These are phyloP conservation scores for Andrena dorsata DNA, from an alignment of 2,888 invertebrate genomes.

Conservation along the genomic window DNA sequence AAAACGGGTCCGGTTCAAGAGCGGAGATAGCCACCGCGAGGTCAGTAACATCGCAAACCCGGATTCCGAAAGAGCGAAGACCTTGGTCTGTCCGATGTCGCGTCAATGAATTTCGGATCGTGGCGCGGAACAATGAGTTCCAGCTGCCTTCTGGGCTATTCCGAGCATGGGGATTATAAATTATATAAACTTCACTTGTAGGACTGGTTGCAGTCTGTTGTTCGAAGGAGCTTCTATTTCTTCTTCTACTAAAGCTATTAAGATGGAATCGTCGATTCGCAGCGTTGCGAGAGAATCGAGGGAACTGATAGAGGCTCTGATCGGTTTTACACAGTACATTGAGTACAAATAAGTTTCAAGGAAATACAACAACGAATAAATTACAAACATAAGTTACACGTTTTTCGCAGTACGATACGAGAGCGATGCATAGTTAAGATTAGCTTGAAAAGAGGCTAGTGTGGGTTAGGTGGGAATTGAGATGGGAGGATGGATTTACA, in stretches of 20 bases:
- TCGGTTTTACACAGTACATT: conserved; percentile 21
- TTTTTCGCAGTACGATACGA: conserved; percentile 7
- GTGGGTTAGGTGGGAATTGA: background rate
- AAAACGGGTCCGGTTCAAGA: conserved; percentile 18
- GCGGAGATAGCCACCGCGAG: conserved; percentile 32
- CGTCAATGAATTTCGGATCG: conserved; percentile 17
- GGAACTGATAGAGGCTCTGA: background rate
- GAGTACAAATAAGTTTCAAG: background rate
- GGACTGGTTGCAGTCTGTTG: too few relatives aligned
- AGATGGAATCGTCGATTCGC: too few relatives aligned
- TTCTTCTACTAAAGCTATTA: too few relatives aligned
- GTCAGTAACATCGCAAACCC: conserved; percentile 49
- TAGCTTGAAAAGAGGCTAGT: too few relatives aligned
- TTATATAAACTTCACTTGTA: too few relatives aligned
- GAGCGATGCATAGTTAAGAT: too few relatives aligned
- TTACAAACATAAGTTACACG: conserved; percentile 4
- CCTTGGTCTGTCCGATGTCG: conserved; percentile 59
- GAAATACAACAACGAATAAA: conserved; percentile 24
- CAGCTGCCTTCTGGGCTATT: too few relatives aligned
- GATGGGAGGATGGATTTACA: background rate
- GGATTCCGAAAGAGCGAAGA: conserved; percentile 40
- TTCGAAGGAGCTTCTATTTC: too few relatives aligned
- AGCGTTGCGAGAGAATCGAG: background rate
- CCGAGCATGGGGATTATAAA: too few relatives aligned
- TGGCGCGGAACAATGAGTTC: background rate